Conservation (phyloP, 2,113 vertebrate genomes). For the Dicrurus megarhynchus region DNA sequence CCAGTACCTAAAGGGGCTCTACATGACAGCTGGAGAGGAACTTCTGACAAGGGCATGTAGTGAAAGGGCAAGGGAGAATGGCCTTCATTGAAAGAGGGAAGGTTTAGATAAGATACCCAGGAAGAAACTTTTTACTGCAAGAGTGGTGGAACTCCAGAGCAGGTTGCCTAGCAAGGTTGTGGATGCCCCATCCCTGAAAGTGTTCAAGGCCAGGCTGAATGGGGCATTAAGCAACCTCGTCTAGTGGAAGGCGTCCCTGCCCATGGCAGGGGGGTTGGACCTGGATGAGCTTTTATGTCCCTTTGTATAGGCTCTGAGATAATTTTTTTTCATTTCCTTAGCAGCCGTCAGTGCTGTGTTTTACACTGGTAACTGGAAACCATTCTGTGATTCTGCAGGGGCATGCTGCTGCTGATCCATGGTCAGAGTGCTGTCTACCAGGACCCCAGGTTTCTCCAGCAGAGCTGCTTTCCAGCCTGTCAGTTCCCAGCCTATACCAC, state of each 20-base stretch:
- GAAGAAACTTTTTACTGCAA: not conserved
- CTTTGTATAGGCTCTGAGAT: not conserved
- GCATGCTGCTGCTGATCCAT: not conserved
- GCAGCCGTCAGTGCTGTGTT: not conserved
- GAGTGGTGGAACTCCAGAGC: not conserved
- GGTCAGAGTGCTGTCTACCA: not conserved
- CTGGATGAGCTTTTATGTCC: rapidly evolving
- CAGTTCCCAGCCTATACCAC: not conserved
- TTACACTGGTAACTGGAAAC: not conserved
- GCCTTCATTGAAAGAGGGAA: not conserved
- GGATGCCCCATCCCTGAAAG: not conserved
- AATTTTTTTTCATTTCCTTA: not conserved
- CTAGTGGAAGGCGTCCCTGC: not conserved
- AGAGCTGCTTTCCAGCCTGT: not conserved
- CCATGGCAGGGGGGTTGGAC: not conserved
- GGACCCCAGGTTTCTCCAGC: not conserved
- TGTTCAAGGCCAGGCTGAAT: not conserved
- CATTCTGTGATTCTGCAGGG: not conserved
- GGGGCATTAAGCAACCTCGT: not conserved
- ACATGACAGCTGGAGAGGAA: not conserved
- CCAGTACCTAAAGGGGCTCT: not conserved
- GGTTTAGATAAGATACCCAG: not conserved
- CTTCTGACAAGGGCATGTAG: not conserved
- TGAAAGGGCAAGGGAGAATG: not conserved
- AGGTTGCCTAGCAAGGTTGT: not conserved